Evolutionary conservation across 2,113 vertebrate species (phyloP).

Genomic region (Saguinus midas): DNA sequence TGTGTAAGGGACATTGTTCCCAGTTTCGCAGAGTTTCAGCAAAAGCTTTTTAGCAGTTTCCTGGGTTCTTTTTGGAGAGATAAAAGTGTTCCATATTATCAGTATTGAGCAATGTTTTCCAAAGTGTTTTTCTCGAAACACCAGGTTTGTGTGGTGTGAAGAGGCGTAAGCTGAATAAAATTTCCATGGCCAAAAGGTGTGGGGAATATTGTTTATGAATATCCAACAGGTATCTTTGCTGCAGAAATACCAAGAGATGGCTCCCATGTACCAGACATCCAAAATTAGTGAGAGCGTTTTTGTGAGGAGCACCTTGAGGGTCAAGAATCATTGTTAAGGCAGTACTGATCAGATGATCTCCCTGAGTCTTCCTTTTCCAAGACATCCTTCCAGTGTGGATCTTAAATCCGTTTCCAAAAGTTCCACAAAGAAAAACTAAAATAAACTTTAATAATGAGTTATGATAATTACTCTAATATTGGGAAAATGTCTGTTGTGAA

Average conservation of each 20-base stretch:
- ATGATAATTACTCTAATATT: not conserved
- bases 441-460: not conserved
- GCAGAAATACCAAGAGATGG: not conserved
- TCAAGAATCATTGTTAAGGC: not conserved
- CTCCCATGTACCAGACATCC: not conserved
- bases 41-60: not conserved
- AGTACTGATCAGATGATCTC: not conserved
- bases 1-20: not conserved
- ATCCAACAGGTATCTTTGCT: not conserved
- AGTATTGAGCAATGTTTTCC: not conserved
- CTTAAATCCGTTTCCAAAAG: constrained; percentile 18
- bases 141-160: not conserved
- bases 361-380: not conserved
- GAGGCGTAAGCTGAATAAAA: not conserved
- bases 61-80: not conserved
- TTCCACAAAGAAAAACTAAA: not conserved
- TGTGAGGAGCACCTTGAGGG: not conserved
- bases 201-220: not conserved
- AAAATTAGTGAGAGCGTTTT: not conserved
- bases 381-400: not conserved
- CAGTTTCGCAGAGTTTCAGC: not conserved
- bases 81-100: not conserved
- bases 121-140: not conserved
- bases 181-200: not conserved
- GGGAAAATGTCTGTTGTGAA: not conserved